These are phyloP conservation scores for Boloria selene DNA, from an alignment of 2,888 invertebrate species.

Conservation along the genomic window DNA sequence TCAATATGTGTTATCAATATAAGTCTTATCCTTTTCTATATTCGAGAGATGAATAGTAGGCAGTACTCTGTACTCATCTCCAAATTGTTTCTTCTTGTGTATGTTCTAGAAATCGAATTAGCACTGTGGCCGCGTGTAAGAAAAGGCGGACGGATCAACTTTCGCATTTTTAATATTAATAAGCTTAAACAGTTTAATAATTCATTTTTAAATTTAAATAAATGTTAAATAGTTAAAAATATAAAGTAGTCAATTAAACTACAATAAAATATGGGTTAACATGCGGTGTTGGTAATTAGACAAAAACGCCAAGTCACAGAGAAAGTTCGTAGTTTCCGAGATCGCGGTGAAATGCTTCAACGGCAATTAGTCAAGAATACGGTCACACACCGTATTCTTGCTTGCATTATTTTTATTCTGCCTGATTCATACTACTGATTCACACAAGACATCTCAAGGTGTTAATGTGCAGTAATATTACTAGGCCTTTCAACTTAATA, in stretches of 20 bases:
- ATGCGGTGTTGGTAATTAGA: slow-evolving; percentile 39
- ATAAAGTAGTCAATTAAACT: slow-evolving; percentile 28
- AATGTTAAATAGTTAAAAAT: slow-evolving; percentile 12
- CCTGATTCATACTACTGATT: too few relatives aligned
- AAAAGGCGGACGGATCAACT: too few relatives aligned
- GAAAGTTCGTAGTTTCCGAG: slow-evolving; percentile 43
- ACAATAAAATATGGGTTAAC: slow-evolving; percentile 39
- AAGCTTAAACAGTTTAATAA: not conserved
- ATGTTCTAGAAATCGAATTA: too few relatives aligned
- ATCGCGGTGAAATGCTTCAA: slow-evolving; percentile 43
- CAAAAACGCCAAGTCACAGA: slow-evolving; percentile 46
- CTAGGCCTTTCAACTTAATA: too few relatives aligned
- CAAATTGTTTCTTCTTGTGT: too few relatives aligned
- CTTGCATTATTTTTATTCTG: slow-evolving; percentile 21
- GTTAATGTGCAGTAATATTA: too few relatives aligned
- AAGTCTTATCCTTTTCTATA: too few relatives aligned
- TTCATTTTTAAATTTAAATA: slow-evolving; percentile 9
- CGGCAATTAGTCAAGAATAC: slow-evolving; percentile 38
- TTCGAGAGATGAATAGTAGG: too few relatives aligned
- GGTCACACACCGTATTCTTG: slow-evolving; percentile 34
- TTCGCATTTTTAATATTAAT: not conserved
- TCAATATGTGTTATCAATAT: too few relatives aligned
- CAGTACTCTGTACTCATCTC: too few relatives aligned
- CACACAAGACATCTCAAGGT: too few relatives aligned
- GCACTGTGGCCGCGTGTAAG: too few relatives aligned